These are phyloP conservation scores for Simalia tracyae DNA, from an alignment of 2,797 vertebrate genomes.

Conservation along the genomic window DNA sequence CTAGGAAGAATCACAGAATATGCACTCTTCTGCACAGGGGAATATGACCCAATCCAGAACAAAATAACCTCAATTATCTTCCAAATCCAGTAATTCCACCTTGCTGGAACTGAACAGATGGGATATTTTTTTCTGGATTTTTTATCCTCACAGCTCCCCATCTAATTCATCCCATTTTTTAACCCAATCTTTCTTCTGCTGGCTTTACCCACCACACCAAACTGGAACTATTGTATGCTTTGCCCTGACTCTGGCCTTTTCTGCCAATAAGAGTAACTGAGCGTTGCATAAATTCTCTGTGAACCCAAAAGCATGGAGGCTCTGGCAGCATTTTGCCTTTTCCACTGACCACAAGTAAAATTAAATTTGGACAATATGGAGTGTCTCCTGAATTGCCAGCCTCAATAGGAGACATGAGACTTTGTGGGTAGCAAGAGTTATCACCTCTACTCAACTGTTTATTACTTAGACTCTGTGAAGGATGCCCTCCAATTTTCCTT, in stretches of 20 bases:
- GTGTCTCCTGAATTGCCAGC: constrained; percentile 51
- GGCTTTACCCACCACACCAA: background rate
- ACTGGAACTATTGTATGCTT: background rate
- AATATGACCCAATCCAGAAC: background rate
- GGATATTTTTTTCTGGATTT: background rate
- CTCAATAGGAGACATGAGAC: constrained; percentile 57
- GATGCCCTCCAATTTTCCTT: background rate
- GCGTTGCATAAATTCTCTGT: constrained; percentile 28
- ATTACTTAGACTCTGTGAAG: constrained; percentile 42
- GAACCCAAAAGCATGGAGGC: constrained; percentile 39
- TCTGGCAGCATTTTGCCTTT: constrained; percentile 64
- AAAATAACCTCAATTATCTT: background rate
- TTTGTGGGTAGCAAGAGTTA: constrained; percentile 59
- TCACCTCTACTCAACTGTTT: constrained; percentile 47
- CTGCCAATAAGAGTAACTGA: constrained; percentile 25
- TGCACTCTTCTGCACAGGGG: background rate
- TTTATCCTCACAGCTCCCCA: background rate
- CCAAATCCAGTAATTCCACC: background rate
- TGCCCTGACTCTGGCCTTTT: background rate
- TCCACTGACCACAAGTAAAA: constrained; percentile 63
- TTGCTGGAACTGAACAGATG: background rate
- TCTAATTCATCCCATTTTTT: background rate
- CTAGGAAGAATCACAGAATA: background rate
- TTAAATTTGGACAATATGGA: constrained; percentile 55
- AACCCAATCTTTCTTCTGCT: background rate